Conservation (phyloP, 2,113 vertebrate genomes). For the Nansenia antarctica region DNA sequence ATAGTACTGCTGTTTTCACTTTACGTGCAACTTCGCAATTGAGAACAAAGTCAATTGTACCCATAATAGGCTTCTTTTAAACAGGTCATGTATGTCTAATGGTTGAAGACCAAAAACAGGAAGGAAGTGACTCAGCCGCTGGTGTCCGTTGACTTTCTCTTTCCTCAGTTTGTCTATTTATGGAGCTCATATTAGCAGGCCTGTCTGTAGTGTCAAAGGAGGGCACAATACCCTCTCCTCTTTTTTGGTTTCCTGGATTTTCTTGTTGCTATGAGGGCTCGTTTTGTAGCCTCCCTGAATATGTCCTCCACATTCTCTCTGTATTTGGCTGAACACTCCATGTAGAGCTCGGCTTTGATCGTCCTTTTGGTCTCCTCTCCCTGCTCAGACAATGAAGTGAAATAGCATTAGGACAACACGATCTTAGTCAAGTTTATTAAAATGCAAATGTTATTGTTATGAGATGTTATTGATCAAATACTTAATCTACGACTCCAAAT, state of each 20-base stretch:
- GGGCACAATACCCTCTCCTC: conserved; percentile 44
- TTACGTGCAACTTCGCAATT: background rate
- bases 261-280: conserved; percentile 72
- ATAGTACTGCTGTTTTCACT: background rate
- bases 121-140: conserved; percentile 14
- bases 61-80: too few relatives aligned
- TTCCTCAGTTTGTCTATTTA: background rate
- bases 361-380: conserved; percentile 71
- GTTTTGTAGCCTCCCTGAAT: conserved; percentile 76
- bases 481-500: background rate
- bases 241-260: conserved; percentile 57
- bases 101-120: background rate
- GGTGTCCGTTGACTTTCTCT: background rate
- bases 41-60: too few relatives aligned
- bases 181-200: background rate
- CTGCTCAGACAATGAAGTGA: conserved; percentile 42
- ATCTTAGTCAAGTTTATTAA: too few relatives aligned
- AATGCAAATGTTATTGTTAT: background rate
- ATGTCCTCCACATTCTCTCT: conserved; percentile 79
- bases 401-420: background rate
- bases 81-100: background rate
- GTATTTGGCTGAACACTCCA: conserved; percentile 82
- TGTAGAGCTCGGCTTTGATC: conserved; percentile 71
- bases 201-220: conserved; percentile 59
- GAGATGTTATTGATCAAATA: background rate